Percentiles rank a stretch among this genome's conserved stretches.
Evolutionary conservation across 2,888 invertebrate genomes (phyloP).

Genomic region (Meiosimyza platycephala): DNA sequence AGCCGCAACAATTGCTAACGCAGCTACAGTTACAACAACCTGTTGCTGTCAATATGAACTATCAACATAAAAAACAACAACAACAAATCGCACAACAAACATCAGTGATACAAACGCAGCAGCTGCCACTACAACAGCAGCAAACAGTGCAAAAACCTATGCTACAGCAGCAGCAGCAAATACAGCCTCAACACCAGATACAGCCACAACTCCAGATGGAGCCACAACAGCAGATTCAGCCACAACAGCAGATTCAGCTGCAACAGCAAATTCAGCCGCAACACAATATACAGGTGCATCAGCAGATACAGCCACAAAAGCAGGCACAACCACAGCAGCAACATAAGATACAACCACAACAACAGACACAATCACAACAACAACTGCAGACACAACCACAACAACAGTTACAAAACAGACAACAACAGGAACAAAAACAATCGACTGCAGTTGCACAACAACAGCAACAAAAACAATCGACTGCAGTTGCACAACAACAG

Average conservation of each 20-base stretch:
- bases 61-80: slow-evolving; percentile 36
- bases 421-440: slow-evolving; percentile 37
- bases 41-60: slow-evolving; percentile 11
- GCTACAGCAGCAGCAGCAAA: slow-evolving; percentile 37
- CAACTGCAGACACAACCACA: slow-evolving; percentile 40
- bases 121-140: slow-evolving; percentile 39
- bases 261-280: slow-evolving; percentile 22
- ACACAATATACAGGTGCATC: slow-evolving; percentile 48
- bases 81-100: slow-evolving; percentile 46
- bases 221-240: slow-evolving; percentile 26
- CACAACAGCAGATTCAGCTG: slow-evolving; percentile 18
- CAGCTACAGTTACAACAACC: slow-evolving; percentile 30
- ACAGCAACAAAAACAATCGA: slow-evolving; percentile 21
- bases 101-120: slow-evolving; percentile 44
- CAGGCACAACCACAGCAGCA: slow-evolving; percentile 67
- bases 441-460: slow-evolving; percentile 6
- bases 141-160: slow-evolving; percentile 17
- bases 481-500: slow-evolving; percentile 10
- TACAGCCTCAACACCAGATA: slow-evolving; percentile 21
- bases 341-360: slow-evolving; percentile 49
- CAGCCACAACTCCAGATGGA: slow-evolving; percentile 29
- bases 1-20: not conserved
- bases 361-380: slow-evolving; percentile 20
- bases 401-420: slow-evolving; percentile 41
- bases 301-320: slow-evolving; percentile 31